These are phyloP conservation scores for Hydrozoanthus gracilis DNA, from an alignment of 92 coral and sea anemone genomes.

Conservation along the genomic window DNA sequence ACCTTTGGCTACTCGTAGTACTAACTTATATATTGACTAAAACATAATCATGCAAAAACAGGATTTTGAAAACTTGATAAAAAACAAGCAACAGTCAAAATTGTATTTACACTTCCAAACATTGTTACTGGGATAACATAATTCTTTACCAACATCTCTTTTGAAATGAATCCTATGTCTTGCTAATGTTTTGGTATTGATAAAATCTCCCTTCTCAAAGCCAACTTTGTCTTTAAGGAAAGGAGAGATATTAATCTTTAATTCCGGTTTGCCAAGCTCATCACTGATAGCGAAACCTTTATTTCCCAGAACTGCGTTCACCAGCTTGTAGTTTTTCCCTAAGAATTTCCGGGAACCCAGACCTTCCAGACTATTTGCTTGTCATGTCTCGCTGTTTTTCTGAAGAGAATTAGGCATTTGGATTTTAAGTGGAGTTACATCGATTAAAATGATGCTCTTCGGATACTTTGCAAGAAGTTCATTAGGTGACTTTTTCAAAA, in stretches of 20 bases:
- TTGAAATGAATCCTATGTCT: background rate
- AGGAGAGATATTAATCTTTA: background rate
- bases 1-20: too few species aligned
- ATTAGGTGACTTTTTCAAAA: conserved; percentile 51
- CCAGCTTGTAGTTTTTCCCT: background rate
- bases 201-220: background rate
- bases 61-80: background rate
- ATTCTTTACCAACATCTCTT: background rate
- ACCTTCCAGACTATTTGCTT: conserved; percentile 54
- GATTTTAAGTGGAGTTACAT: conserved; percentile 70
- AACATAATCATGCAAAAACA: background rate
- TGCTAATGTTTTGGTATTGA: background rate
- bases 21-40: too few species aligned
- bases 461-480: conserved; percentile 62
- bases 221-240: background rate
- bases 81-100: conserved; percentile 10
- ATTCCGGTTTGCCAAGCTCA: conserved; percentile 16
- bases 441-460: conserved; percentile 52
- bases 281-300: background rate
- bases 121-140: background rate
- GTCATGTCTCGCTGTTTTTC: conserved; percentile 71
- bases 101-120: background rate
- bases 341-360: conserved; percentile 39
- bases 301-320: conserved; percentile 34
- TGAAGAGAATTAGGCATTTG: conserved; percentile 70